These are phyloP conservation scores for Pangasius mekongensis DNA, from an alignment of 2,797 vertebrate species.

Conservation along the genomic window DNA sequence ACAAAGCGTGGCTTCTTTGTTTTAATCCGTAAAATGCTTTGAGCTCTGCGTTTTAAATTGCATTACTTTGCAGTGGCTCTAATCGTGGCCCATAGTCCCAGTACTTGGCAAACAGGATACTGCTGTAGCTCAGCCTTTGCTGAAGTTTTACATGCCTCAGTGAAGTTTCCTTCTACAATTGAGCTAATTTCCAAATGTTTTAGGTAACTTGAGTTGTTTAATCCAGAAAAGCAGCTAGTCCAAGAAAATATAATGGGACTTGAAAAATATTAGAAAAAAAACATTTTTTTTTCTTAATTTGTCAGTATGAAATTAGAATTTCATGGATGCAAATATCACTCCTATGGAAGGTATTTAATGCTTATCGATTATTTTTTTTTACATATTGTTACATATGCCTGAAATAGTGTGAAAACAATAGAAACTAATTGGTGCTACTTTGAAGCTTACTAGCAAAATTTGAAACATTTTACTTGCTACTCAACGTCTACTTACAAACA, in stretches of 20 bases:
- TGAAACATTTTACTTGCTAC: slow-evolving; percentile 4
- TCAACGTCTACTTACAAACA: neutral
- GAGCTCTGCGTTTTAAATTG: slow-evolving; percentile 11
- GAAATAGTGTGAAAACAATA: neutral
- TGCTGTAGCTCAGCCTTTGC: neutral
- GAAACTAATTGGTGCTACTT: neutral
- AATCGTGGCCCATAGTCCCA: neutral
- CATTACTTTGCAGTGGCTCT: neutral
- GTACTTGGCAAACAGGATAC: neutral
- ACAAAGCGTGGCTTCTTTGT: neutral
- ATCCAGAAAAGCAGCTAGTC: neutral
- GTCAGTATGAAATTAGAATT: neutral
- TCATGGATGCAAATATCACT: neutral
- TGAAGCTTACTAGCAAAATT: neutral
- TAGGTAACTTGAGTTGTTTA: neutral
- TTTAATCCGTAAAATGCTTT: slow-evolving; percentile 7
- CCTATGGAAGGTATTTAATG: neutral
- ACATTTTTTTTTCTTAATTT: neutral
- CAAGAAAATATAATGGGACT: neutral
- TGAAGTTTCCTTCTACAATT: neutral
- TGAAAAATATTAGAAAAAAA: neutral
- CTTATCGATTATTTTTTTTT: neutral
- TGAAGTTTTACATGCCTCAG: slow-evolving; percentile 1
- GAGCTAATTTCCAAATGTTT: neutral
- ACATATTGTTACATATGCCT: neutral